phyloP scores from a whole-genome alignment of 2,888 invertebrate genomes.

The Lacanobia oleracea region DNA sequence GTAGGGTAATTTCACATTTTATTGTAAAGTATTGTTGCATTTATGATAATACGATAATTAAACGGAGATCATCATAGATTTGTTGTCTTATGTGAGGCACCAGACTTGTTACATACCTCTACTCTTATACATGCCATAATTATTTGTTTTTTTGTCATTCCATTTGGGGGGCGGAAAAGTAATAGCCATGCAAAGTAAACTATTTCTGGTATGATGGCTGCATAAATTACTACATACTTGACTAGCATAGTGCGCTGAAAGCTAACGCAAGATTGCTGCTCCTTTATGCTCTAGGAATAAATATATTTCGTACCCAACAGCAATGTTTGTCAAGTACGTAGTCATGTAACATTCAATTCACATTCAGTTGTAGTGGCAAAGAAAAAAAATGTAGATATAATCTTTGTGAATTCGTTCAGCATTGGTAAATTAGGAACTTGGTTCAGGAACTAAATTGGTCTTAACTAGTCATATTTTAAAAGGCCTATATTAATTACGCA shows the following conservation, averaged over 20 bases:
- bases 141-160: conserved; percentile 22
- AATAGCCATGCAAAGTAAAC: conserved; percentile 4
- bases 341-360: conserved; percentile 17
- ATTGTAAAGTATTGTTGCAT: conserved; percentile 46
- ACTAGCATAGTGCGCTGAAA: not conserved
- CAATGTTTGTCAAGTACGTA: conserved; percentile 23
- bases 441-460: conserved; percentile 73
- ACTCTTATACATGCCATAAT: conserved; percentile 19
- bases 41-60: conserved; percentile 34
- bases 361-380: conserved; percentile 29
- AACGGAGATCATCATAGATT: conserved; percentile 17
- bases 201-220: not conserved
- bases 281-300: not conserved
- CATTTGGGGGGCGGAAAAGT: not conserved
- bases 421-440: conserved; percentile 56
- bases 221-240: conserved; percentile 7
- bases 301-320: not conserved
- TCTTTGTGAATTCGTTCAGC: conserved; percentile 54
- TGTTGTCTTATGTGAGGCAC: conserved; percentile 14
- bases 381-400: conserved; percentile 51
- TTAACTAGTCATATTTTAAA: conserved; percentile 87
- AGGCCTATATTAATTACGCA: conserved; percentile 87
- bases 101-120: not conserved
- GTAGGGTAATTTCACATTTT: conserved; percentile 34
- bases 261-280: not conserved